Percentiles rank a stretch among this genome's conserved stretches.
phyloP scores from a whole-genome alignment of 2,888 invertebrate genomes.

The Flabesymbios commensalis region DNA sequence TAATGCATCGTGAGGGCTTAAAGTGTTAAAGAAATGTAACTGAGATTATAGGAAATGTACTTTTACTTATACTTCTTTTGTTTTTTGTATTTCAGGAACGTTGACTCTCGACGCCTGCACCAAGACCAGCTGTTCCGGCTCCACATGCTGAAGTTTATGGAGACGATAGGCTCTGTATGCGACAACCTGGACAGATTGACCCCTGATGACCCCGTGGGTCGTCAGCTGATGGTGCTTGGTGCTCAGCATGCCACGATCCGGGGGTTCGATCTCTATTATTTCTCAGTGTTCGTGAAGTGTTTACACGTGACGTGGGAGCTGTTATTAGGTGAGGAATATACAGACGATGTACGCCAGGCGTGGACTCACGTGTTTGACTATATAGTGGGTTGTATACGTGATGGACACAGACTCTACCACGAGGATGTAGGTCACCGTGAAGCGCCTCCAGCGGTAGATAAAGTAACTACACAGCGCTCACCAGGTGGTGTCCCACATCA shows the following conservation, averaged over 20 bases:
- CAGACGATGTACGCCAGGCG: conserved; percentile 47
- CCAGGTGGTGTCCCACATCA: too few species aligned
- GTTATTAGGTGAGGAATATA: conserved; percentile 45
- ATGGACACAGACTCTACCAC: conserved; percentile 37
- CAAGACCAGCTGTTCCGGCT: not conserved
- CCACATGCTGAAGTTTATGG: not conserved
- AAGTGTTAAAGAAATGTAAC: too few species aligned
- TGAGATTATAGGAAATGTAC: too few species aligned
- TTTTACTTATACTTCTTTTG: too few species aligned
- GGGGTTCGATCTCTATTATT: conserved; percentile 44
- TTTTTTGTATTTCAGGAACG: not conserved
- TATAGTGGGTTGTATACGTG: conserved; percentile 51
- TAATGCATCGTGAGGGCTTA: too few species aligned
- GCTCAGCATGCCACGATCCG: conserved; percentile 47
- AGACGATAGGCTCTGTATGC: not conserved
- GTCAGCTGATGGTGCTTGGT: conserved; percentile 43
- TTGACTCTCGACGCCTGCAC: not conserved
- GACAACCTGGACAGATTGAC: not conserved
- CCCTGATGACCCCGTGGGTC: conserved; percentile 37
- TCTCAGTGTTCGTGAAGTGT: conserved; percentile 43
- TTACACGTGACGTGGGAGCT: conserved; percentile 28
- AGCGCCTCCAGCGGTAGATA: too few species aligned
- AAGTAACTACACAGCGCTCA: too few species aligned
- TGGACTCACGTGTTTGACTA: conserved; percentile 53
- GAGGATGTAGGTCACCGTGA: too few species aligned